These are phyloP conservation scores for Eupithecia subumbrata DNA, from an alignment of 2,888 invertebrate genomes.

Conservation along the genomic window DNA sequence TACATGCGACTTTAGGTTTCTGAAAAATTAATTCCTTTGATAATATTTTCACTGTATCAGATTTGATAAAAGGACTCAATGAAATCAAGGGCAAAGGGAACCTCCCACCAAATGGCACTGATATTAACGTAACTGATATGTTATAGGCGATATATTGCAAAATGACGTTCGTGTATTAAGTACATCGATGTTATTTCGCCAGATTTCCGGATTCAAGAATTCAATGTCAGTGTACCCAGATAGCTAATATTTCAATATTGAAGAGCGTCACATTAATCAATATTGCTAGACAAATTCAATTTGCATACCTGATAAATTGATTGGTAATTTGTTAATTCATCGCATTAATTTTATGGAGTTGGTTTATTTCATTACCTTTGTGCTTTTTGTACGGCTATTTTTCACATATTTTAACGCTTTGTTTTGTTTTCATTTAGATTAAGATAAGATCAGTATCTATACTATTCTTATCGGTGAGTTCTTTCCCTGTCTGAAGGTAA, in stretches of 20 bases:
- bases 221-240: constrained; percentile 28
- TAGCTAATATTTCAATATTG: constrained; percentile 24
- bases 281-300: constrained; percentile 25
- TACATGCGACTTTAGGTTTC: background rate
- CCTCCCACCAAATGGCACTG: constrained; percentile 42
- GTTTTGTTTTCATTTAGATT: background rate
- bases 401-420: background rate
- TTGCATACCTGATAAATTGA: constrained; percentile 31
- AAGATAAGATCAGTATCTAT: background rate
- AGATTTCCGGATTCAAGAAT: constrained; percentile 36
- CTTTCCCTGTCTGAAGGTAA: background rate
- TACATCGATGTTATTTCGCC: constrained; percentile 21
- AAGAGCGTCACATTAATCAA: constrained; percentile 23
- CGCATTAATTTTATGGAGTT: constrained; percentile 17
- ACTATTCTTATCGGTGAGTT: constrained; percentile 3
- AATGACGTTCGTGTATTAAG: constrained; percentile 13
- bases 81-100: constrained; percentile 36
- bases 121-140: constrained; percentile 36
- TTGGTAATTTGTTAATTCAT: constrained; percentile 17
- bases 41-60: background rate
- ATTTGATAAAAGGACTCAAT: constrained; percentile 5
- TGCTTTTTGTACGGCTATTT: background rate
- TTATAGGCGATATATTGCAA: constrained; percentile 17
- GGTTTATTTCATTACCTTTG: constrained; percentile 10
- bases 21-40: background rate